Conservation (phyloP, 2,888 invertebrate genomes). For the Agelastica alni region DNA sequence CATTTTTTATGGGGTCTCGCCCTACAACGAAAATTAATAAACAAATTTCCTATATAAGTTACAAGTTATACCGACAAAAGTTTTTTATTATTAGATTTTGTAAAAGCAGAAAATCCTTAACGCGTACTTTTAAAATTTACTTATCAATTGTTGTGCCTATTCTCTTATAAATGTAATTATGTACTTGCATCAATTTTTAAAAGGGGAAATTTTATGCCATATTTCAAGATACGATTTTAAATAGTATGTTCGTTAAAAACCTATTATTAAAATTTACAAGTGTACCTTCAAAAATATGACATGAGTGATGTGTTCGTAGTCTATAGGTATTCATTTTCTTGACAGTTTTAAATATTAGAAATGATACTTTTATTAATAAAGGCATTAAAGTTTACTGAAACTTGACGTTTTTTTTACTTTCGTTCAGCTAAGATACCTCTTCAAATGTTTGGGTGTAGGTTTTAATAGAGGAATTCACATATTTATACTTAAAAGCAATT, state of each 20-base stretch:
- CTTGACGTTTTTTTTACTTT: too few species aligned
- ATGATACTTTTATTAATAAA: conserved; percentile 19
- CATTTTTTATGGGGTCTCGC: too few species aligned
- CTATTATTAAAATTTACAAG: conserved; percentile 13
- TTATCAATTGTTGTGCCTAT: conserved; percentile 21
- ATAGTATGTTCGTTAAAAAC: conserved; percentile 17
- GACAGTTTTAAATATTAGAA: conserved; percentile 1
- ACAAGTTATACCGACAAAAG: not conserved
- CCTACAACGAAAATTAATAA: too few species aligned
- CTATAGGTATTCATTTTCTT: conserved; percentile 7
- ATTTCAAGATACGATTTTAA: conserved; percentile 35
- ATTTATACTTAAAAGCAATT: too few species aligned
- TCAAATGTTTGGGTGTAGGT: too few species aligned
- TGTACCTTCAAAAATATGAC: conserved; percentile 32
- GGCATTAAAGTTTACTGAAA: conserved; percentile 6
- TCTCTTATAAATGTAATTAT: conserved; percentile 10
- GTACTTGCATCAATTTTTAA: conserved; percentile 14
- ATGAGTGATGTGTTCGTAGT: conserved; percentile 9
- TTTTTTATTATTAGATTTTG: too few species aligned
- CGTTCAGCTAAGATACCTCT: too few species aligned
- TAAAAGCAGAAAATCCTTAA: too few species aligned
- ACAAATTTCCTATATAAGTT: not conserved
- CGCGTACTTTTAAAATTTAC: too few species aligned
- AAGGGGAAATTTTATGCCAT: conserved; percentile 28
- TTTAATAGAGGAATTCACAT: too few species aligned